These are phyloP conservation scores for Zosterops hypoxanthus DNA, from an alignment of 2,113 vertebrate genomes.

Conservation along the genomic window DNA sequence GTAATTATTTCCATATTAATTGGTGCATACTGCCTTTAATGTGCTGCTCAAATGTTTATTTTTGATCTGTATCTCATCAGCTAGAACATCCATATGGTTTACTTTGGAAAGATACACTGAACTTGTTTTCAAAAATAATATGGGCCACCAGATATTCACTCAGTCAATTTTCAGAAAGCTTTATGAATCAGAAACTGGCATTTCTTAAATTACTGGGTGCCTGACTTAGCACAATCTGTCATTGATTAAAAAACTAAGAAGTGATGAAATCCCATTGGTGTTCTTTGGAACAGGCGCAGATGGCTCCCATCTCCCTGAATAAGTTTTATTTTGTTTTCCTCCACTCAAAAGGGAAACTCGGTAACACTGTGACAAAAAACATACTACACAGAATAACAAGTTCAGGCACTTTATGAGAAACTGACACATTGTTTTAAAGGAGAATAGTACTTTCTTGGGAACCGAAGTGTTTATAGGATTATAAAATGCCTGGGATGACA, in stretches of 20 bases:
- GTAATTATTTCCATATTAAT: background rate
- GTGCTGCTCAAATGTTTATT: background rate
- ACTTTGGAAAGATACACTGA: background rate
- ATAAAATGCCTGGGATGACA: background rate
- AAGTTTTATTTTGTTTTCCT: conserved; percentile 3
- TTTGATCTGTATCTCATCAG: background rate
- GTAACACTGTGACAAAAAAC: background rate
- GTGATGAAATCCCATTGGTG: background rate
- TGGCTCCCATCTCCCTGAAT: background rate
- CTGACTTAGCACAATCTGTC: conserved; percentile 41
- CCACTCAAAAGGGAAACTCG: background rate
- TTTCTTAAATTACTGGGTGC: background rate
- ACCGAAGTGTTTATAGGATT: background rate
- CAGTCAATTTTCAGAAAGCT: background rate
- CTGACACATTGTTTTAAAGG: background rate
- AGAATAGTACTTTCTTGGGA: background rate
- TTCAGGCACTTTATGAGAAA: background rate
- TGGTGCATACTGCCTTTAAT: background rate
- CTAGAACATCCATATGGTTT: background rate
- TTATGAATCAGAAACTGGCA: conserved; percentile 14
- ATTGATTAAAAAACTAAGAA: background rate
- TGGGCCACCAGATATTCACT: background rate
- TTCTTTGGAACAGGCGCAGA: background rate
- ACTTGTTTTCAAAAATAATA: background rate
- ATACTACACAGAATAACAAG: background rate